Percentiles rank a stretch among this genome's conserved stretches.
Conservation (phyloP, 2,888 invertebrate genomes). For the Sinhomidia bicolor region DNA sequence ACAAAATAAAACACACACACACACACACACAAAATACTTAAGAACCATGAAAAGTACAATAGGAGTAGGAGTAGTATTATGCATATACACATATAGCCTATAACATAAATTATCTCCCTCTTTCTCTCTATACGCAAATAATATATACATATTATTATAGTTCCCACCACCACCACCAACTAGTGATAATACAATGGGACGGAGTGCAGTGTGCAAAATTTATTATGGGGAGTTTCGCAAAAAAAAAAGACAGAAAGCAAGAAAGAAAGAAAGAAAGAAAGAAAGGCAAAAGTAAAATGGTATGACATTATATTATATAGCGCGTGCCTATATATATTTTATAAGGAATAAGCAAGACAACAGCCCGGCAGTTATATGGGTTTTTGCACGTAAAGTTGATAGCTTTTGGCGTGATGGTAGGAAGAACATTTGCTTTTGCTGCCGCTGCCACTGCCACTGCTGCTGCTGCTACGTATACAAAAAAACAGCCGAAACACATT, state of each 20-base stretch:
- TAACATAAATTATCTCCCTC: too few relatives aligned
- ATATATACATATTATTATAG: neutral
- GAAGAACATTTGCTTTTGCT: neutral
- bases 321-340: neutral
- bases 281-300: neutral
- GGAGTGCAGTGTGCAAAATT: constrained; percentile 46
- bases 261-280: neutral
- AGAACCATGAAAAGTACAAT: constrained; percentile 33
- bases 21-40: constrained; percentile 12
- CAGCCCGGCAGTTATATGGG: constrained; percentile 5
- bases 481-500: constrained; percentile 37
- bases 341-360: neutral
- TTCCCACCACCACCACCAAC: too few relatives aligned
- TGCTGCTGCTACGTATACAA: neutral
- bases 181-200: neutral
- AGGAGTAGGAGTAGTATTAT: neutral
- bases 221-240: constrained; percentile 40
- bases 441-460: neutral
- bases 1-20: too few relatives aligned
- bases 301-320: constrained; percentile 20
- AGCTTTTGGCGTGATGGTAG: constrained; percentile 11
- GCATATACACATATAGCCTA: neutral
- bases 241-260: neutral
- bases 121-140: neutral
- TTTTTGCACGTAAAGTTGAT: constrained; percentile 17